Conservation (phyloP, 1,140 invertebrate species). For the Procambarus clarkii region DNA sequence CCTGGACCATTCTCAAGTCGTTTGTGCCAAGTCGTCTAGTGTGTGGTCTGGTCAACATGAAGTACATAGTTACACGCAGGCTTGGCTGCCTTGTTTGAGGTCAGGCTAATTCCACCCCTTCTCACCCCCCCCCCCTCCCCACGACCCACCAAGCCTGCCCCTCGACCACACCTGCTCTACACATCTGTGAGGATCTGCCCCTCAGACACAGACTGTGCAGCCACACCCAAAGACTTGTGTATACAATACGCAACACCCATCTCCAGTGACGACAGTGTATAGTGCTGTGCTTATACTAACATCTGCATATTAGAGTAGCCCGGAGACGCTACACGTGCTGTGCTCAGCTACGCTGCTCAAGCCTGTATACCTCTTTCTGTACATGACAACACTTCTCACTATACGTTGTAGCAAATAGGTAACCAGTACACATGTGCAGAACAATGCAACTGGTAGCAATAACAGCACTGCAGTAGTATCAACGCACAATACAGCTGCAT, state of each 20-base stretch:
- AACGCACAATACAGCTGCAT: constrained; percentile 6
- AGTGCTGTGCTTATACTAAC: background rate
- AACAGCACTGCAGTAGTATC: background rate
- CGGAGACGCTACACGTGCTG: background rate
- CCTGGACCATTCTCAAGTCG: too few relatives aligned
- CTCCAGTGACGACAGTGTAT: background rate
- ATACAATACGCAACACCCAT: background rate
- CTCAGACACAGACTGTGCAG: background rate
- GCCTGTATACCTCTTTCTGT: background rate
- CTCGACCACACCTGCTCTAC: too few relatives aligned
- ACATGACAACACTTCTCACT: background rate
- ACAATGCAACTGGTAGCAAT: background rate
- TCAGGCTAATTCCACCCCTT: too few relatives aligned
- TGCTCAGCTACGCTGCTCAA: background rate
- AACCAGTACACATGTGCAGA: background rate
- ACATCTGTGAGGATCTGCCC: too few relatives aligned
- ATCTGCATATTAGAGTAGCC: background rate
- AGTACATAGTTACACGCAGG: too few relatives aligned
- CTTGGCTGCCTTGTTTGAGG: too few relatives aligned
- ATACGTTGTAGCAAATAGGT: too few relatives aligned
- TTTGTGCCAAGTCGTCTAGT: too few relatives aligned
- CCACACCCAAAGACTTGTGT: background rate
- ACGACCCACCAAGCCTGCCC: too few relatives aligned
- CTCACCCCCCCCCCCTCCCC: too few relatives aligned
- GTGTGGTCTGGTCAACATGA: too few relatives aligned